phyloP scores from a whole-genome alignment of 2,797 vertebrate species.

The Tiaroga cobitis region DNA sequence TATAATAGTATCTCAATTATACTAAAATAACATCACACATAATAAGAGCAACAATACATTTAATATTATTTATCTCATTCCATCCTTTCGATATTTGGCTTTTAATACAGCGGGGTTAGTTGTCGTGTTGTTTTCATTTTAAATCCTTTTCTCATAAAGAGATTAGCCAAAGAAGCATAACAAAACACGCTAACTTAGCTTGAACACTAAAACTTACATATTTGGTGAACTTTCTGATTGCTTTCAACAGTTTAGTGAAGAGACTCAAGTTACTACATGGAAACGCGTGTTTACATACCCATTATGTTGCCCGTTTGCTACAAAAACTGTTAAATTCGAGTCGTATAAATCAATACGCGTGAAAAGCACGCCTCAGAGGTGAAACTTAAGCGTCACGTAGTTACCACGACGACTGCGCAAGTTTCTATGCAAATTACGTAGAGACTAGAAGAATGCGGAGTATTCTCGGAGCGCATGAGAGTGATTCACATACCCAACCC shows the following conservation, averaged over 20 bases:
- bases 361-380: not conserved
- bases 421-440: slow-evolving; percentile 34
- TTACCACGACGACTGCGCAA: slow-evolving; percentile 12
- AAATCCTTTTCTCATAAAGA: not conserved
- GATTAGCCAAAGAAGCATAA: not conserved
- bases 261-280: not conserved
- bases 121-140: slow-evolving; percentile 50
- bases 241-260: not conserved
- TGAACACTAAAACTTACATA: not conserved
- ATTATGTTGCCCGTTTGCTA: slow-evolving; percentile 1
- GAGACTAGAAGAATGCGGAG: not conserved
- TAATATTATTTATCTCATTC: not conserved
- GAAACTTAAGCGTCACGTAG: slow-evolving; percentile 16
- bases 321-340: not conserved
- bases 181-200: not conserved
- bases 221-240: not conserved
- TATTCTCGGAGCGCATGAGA: not conserved
- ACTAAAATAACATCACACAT: too few relatives aligned
- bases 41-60: not conserved
- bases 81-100: not conserved
- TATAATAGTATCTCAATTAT: not conserved
- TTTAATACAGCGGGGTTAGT: slow-evolving; percentile 2
- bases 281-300: slow-evolving; percentile 24
- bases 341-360: not conserved
- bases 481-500: not conserved